These are phyloP conservation scores for Catocala sponsa DNA, from an alignment of 2,888 invertebrate species.

Conservation along the genomic window DNA sequence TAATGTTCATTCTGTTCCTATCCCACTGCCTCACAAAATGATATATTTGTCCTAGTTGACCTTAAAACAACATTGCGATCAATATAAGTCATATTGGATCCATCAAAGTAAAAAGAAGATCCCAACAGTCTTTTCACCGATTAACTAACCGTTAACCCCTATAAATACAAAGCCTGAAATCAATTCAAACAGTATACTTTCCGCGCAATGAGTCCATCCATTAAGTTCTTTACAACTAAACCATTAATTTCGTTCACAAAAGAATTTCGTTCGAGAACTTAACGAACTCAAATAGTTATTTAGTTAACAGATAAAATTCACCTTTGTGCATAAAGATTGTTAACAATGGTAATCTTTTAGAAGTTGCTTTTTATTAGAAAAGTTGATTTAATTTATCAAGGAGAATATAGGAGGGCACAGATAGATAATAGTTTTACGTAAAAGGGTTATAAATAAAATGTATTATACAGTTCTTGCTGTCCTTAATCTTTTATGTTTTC, in stretches of 20 bases:
- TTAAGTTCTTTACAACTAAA: constrained; percentile 3
- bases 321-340: constrained; percentile 9
- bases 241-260: constrained; percentile 16
- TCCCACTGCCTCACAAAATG: too few relatives aligned
- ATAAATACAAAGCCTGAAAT: background rate
- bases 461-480: too few relatives aligned
- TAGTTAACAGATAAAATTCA: constrained; percentile 23
- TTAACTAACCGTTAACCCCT: background rate
- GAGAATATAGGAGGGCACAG: too few relatives aligned
- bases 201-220: constrained; percentile 7
- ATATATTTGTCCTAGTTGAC: too few relatives aligned
- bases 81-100: too few relatives aligned
- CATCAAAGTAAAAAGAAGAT: background rate
- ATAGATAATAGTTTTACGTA: too few relatives aligned
- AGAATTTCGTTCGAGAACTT: constrained; percentile 2
- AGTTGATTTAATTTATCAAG: constrained; percentile 1
- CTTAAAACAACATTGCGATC: too few relatives aligned
- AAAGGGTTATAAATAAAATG: too few relatives aligned
- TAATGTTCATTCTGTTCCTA: too few relatives aligned
- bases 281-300: constrained; percentile 13
- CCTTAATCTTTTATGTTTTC: too few relatives aligned
- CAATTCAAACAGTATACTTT: constrained; percentile 5
- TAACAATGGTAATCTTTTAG: background rate
- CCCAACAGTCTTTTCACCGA: background rate
- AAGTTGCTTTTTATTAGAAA: background rate